Evolutionary conservation across 2,797 vertebrate genomes (phyloP).

Genomic region (Spea hammondii): DNA sequence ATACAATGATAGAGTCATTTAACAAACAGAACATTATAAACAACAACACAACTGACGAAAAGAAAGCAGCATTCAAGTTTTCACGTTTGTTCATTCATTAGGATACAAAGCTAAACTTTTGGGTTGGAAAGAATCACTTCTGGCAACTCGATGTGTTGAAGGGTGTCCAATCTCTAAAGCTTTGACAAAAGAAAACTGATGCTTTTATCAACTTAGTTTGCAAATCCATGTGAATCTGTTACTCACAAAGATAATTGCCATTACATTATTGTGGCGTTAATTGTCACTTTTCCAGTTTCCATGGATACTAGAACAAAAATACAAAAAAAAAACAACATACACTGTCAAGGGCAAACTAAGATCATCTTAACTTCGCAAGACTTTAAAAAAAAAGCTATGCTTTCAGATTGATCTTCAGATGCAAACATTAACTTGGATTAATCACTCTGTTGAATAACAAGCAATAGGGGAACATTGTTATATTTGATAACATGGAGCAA

Average conservation of each 20-base stretch:
- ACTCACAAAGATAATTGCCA: constrained; percentile 31
- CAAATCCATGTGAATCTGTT: constrained; percentile 20
- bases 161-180: not conserved
- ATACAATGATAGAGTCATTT: too few relatives aligned
- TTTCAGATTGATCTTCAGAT: constrained; percentile 16
- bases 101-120: too few relatives aligned
- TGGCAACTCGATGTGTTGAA: constrained; percentile 6
- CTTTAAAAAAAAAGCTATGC: constrained; percentile 18
- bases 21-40: too few relatives aligned
- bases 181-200: not conserved
- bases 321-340: constrained; percentile 2
- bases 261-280: constrained; percentile 26
- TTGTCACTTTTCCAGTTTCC: constrained; percentile 41
- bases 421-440: constrained; percentile 41
- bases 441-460: constrained; percentile 20
- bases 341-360: constrained; percentile 33
- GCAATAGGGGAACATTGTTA: constrained; percentile 25
- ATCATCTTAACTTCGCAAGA: constrained; percentile 9
- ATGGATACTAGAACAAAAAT: constrained; percentile 33
- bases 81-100: too few relatives aligned
- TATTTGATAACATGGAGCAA: constrained; percentile 19
- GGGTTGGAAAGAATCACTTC: not conserved
- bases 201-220: constrained; percentile 6
- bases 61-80: too few relatives aligned
- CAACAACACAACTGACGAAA: too few relatives aligned